Percentiles rank a stretch among this genome's conserved stretches.
Conservation (phyloP, 2,888 invertebrate genomes). For the Pteria penguin region DNA sequence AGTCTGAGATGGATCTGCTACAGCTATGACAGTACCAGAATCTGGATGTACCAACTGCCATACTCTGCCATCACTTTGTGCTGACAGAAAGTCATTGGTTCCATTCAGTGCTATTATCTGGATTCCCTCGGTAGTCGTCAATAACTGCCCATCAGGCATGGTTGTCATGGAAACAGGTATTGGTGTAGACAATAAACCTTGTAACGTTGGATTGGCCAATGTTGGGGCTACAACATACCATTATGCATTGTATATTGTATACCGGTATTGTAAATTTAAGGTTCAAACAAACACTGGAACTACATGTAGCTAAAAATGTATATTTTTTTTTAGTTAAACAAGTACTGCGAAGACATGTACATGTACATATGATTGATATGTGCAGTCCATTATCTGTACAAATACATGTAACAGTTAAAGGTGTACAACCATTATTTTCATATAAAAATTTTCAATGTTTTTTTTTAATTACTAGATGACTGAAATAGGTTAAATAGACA, state of each 20-base stretch:
- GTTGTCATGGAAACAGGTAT: conserved; percentile 44
- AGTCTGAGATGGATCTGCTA: conserved; percentile 44
- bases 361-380: background rate
- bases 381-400: background rate
- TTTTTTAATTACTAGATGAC: no score
- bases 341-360: background rate
- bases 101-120: conserved; percentile 72
- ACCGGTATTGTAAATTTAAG: background rate
- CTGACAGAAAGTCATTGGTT: conserved; percentile 60
- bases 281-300: background rate
- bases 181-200: conserved; percentile 69
- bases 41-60: conserved; percentile 72
- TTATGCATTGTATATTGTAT: background rate
- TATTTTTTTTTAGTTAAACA: background rate
- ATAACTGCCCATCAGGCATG: conserved; percentile 54
- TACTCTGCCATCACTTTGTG: conserved; percentile 55
- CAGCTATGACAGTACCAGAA: conserved; percentile 69
- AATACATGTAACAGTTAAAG: no score
- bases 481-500: no score
- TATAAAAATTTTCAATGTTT: no score
- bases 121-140: conserved; percentile 62
- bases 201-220: conserved; percentile 65
- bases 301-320: background rate
- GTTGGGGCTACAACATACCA: conserved; percentile 53
- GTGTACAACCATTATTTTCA: no score